Conservation (phyloP, 2,113 vertebrate genomes). For the Nannospalax galili region DNA sequence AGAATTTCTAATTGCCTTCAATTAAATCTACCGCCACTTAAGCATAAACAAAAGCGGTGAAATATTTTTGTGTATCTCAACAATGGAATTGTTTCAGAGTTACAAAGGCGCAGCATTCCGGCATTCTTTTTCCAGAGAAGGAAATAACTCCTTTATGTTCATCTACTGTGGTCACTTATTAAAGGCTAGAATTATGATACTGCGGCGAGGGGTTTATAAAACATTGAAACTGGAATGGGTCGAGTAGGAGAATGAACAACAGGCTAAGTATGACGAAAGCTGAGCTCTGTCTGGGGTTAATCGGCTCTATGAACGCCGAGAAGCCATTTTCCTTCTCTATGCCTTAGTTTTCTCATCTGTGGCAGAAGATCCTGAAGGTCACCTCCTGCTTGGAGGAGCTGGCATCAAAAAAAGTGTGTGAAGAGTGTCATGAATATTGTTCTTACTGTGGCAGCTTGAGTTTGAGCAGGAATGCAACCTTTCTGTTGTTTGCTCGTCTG, state of each 20-base stretch:
- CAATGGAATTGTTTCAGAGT: neutral
- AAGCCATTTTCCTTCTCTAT: neutral
- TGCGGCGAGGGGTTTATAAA: neutral
- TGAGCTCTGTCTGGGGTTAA: neutral
- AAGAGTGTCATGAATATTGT: neutral
- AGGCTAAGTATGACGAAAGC: neutral
- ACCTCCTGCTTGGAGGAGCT: neutral
- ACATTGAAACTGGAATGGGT: neutral
- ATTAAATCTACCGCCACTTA: neutral
- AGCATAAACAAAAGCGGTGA: neutral
- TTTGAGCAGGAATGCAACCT: neutral
- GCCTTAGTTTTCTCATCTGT: conserved; percentile 19
- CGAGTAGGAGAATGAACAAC: neutral
- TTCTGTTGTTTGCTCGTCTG: neutral
- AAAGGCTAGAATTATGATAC: neutral
- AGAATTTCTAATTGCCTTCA: neutral
- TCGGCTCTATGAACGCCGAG: neutral
- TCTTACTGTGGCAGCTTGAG: neutral
- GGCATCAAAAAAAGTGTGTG: neutral
- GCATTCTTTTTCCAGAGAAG: neutral
- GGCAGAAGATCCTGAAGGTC: neutral
- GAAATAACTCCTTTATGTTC: neutral
- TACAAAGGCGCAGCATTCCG: neutral
- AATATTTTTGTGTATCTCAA: neutral
- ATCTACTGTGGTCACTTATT: neutral